Percentiles rank a stretch among this genome's conserved stretches.
Conservation (phyloP, 2,113 vertebrate species). For the Sylvia atricapilla region DNA sequence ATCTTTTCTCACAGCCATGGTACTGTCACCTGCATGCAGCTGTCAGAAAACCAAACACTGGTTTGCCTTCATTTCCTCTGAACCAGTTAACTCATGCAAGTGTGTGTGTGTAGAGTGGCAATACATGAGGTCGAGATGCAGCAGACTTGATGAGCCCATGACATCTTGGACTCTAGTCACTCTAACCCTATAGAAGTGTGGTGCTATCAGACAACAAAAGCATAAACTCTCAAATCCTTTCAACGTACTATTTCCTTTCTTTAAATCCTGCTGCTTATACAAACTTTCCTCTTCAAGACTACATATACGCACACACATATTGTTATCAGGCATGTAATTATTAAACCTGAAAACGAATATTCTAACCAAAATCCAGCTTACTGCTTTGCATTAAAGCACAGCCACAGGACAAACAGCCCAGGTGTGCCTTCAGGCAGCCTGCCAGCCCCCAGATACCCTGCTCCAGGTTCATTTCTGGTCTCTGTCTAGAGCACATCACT, state of each 20-base stretch:
- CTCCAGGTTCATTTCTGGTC: not conserved
- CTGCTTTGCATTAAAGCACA: not conserved
- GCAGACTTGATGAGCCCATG: not conserved
- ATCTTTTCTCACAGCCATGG: not conserved
- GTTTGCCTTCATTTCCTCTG: not conserved
- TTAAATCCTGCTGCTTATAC: not conserved
- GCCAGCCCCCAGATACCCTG: not conserved
- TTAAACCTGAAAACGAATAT: not conserved
- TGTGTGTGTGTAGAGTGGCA: not conserved
- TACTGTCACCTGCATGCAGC: not conserved
- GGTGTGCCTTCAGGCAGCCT: not conserved
- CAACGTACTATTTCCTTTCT: not conserved
- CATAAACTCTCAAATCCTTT: not conserved
- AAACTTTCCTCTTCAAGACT: not conserved
- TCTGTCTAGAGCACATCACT: not conserved
- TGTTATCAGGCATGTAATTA: not conserved
- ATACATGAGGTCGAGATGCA: not conserved
- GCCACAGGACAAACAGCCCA: not conserved
- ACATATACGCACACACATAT: fast-evolving
- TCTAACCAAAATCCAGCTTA: not conserved
- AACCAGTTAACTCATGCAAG: not conserved
- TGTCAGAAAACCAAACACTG: not conserved
- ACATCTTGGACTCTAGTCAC: not conserved
- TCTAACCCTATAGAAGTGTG: not conserved
- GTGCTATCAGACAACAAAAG: not conserved